phyloP scores from a whole-genome alignment of 2,797 vertebrate genomes.

The Thamnophis elegans region DNA sequence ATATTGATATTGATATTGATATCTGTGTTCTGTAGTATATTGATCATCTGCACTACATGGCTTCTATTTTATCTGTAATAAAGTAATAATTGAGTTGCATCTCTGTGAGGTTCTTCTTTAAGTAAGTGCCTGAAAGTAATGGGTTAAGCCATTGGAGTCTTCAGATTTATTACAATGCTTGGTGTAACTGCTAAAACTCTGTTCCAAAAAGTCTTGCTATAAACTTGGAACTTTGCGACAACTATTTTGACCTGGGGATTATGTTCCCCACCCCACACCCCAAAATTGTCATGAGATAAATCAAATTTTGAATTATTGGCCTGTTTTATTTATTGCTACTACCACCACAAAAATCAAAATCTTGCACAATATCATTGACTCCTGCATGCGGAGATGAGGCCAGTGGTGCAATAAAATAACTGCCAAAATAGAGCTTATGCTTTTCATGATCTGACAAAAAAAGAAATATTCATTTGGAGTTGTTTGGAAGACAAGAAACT shows the following conservation, averaged over 20 bases:
- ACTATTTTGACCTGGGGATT: not conserved
- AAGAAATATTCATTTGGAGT: not conserved
- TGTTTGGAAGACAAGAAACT: not conserved
- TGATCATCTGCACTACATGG: not conserved
- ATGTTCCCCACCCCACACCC: not conserved
- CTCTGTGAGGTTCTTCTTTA: not conserved
- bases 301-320: not conserved
- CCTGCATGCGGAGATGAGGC: not conserved
- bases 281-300: not conserved
- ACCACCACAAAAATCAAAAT: not conserved
- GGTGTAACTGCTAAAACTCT: not conserved
- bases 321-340: not conserved
- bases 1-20: not conserved
- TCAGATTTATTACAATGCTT: not conserved
- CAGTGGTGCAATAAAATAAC: conserved; percentile 11
- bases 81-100: not conserved
- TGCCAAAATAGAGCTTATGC: not conserved
- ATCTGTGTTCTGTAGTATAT: not conserved
- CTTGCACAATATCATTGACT: not conserved
- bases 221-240: not conserved
- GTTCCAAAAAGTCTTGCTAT: not conserved
- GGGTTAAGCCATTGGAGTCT: not conserved
- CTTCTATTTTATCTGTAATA: not conserved
- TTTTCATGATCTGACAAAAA: not conserved
- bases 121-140: not conserved